Evolutionary conservation across 2,113 vertebrate species (phyloP).

Genomic region (Paradoxurus hermaphroditus): DNA sequence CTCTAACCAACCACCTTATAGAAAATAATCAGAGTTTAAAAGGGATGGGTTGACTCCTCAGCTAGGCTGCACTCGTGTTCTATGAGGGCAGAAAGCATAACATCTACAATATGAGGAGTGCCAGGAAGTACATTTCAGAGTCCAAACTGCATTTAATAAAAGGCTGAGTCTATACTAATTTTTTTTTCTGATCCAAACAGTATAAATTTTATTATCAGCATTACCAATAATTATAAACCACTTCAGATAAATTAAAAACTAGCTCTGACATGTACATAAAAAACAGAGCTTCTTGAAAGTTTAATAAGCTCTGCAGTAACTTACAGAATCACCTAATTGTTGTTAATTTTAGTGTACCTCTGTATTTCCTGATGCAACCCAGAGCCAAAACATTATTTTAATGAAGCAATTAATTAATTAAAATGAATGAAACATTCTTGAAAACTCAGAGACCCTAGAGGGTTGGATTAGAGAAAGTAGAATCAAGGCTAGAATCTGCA

Average conservation of each 20-base stretch:
- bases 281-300: conserved; percentile 54
- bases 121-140: background rate
- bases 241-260: conserved; percentile 66
- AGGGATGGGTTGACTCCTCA: background rate
- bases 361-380: conserved; percentile 45
- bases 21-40: background rate
- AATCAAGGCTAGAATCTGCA: background rate
- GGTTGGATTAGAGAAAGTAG: conserved; percentile 4
- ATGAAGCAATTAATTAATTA: conserved; percentile 72
- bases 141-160: conserved; percentile 26
- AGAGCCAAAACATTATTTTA: conserved; percentile 63
- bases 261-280: conserved; percentile 54
- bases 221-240: conserved; percentile 59
- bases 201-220: conserved; percentile 57
- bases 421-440: conserved; percentile 55
- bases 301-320: conserved; percentile 48
- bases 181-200: conserved; percentile 36
- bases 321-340: conserved; percentile 46
- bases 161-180: background rate
- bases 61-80: background rate
- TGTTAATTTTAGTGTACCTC: conserved; percentile 58
- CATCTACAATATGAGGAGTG: background rate
- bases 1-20: background rate
- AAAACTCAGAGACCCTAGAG: conserved; percentile 56
- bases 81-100: background rate